phyloP scores from a whole-genome alignment of 2,797 vertebrate genomes.

The Neosilurus mollespiculum region DNA sequence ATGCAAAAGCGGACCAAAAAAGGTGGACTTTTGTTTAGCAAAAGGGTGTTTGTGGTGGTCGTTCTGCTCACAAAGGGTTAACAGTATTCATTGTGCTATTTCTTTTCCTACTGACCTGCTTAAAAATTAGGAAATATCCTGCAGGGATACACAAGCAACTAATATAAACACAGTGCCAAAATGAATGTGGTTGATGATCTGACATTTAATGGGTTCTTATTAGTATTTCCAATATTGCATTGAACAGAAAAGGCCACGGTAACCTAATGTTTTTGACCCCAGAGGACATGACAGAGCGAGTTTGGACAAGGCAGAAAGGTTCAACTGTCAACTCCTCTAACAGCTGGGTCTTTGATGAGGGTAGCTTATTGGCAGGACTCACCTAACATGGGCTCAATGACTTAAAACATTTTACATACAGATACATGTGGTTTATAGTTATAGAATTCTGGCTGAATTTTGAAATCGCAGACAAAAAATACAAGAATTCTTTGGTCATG shows the following conservation, averaged over 20 bases:
- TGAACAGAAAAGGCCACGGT: slow-evolving; percentile 17
- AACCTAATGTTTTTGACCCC: slow-evolving; percentile 38
- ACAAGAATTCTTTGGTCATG: background rate
- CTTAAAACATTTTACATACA: background rate
- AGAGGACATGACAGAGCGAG: background rate
- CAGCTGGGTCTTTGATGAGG: slow-evolving; percentile 23
- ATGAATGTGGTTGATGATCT: background rate
- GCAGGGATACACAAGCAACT: background rate
- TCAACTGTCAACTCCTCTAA: slow-evolving; percentile 34
- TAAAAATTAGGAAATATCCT: background rate
- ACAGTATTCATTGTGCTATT: background rate
- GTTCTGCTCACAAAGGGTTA: background rate
- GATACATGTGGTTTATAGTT: background rate
- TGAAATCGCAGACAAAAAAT: background rate
- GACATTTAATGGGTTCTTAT: slow-evolving; percentile 26
- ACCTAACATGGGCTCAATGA: slow-evolving; percentile 1
- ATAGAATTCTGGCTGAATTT: background rate
- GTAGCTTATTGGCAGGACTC: background rate
- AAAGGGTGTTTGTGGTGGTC: background rate
- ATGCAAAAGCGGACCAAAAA: background rate
- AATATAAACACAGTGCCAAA: background rate
- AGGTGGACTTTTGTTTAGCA: background rate
- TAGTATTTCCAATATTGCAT: slow-evolving; percentile 23
- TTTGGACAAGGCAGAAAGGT: slow-evolving; percentile 30
- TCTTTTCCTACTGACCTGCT: background rate